Conservation (phyloP, 1,140 invertebrate species). For the Venturia canescens region DNA sequence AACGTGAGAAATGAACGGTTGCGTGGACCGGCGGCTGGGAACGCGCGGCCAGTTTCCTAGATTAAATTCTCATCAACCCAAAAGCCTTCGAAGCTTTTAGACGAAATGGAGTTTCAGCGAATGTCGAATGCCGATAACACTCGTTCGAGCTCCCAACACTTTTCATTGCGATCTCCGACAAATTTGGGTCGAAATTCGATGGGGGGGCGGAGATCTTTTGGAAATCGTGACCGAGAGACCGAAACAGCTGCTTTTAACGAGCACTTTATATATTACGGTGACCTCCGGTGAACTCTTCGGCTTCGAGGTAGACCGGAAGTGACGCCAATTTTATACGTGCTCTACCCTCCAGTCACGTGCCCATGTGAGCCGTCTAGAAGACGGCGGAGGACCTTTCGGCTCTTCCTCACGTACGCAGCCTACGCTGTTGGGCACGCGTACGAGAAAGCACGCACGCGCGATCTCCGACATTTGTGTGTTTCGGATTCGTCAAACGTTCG, state of each 20-base stretch:
- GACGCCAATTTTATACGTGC: background rate
- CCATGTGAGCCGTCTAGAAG: background rate
- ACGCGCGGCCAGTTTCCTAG: background rate
- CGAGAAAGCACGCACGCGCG: background rate
- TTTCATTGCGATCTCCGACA: background rate
- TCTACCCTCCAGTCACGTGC: background rate
- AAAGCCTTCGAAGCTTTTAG: no score
- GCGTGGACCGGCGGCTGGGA: background rate
- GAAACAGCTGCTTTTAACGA: background rate
- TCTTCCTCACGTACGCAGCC: background rate
- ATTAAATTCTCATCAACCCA: no score
- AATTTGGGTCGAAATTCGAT: background rate
- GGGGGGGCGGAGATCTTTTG: no score
- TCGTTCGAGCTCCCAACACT: no score
- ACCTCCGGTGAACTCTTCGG: background rate
- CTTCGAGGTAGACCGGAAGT: constrained; percentile 12
- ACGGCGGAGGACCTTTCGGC: background rate
- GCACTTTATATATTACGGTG: background rate
- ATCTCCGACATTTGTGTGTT: background rate
- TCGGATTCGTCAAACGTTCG: background rate
- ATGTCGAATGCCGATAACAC: no score
- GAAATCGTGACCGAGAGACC: no score
- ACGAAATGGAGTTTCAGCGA: background rate
- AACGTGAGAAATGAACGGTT: constrained; percentile 49
- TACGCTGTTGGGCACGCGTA: background rate